Conservation (phyloP, 2,113 vertebrate genomes). For the Sylvia atricapilla region DNA sequence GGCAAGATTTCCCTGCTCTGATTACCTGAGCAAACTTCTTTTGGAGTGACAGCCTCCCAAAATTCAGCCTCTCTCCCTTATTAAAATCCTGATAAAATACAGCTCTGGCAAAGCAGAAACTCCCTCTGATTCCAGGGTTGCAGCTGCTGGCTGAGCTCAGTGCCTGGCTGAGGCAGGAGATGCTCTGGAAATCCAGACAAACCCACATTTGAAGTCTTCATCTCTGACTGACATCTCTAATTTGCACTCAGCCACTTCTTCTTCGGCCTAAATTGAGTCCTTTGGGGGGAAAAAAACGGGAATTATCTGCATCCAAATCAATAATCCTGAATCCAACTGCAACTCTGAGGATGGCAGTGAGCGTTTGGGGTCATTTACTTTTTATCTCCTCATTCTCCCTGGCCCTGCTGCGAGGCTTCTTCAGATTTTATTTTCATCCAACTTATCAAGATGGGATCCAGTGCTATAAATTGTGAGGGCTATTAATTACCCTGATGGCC, state of each 20-base stretch:
- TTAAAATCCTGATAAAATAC: background rate
- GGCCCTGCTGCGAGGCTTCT: background rate
- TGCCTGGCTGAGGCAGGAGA: background rate
- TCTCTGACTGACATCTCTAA: background rate
- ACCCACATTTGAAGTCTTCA: background rate
- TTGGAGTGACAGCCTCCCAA: background rate
- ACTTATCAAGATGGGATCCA: background rate
- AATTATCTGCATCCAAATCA: background rate
- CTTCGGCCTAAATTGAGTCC: background rate
- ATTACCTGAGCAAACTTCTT: background rate
- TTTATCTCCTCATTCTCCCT: background rate
- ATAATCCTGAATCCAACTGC: background rate
- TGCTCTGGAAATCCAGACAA: background rate
- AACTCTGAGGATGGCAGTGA: background rate
- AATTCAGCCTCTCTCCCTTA: background rate
- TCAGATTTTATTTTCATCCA: background rate
- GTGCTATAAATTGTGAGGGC: background rate
- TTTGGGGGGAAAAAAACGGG: background rate
- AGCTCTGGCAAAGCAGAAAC: background rate
- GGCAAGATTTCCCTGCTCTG: background rate
- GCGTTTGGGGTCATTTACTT: background rate
- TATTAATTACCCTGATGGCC: constrained; percentile 11
- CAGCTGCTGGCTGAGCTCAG: background rate
- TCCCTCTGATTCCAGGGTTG: background rate
- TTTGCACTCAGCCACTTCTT: background rate